Percentiles rank a stretch among this genome's conserved stretches.
Evolutionary conservation across 2,113 vertebrate genomes (phyloP).

Genomic region (Apteryx owenii): DNA sequence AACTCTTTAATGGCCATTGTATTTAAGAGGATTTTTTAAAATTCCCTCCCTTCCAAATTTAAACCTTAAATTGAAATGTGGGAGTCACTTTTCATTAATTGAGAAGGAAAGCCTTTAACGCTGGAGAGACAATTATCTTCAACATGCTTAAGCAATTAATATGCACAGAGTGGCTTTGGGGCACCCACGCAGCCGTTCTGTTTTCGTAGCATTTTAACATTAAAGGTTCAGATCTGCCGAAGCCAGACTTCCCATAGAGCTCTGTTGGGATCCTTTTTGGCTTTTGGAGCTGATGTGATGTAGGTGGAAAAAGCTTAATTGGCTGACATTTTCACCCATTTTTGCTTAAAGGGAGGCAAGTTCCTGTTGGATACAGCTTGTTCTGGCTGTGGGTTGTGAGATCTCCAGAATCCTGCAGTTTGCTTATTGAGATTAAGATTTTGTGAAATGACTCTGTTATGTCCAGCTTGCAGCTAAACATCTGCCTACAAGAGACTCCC

Average conservation of each 20-base stretch:
- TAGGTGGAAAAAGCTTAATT: constrained; percentile 38
- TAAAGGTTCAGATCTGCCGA: neutral
- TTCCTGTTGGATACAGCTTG: neutral
- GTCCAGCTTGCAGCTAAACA: neutral
- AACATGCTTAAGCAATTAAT: neutral
- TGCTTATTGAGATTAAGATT: neutral
- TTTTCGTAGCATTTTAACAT: neutral
- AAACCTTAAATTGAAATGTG: constrained; percentile 24
- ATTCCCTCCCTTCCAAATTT: constrained; percentile 9
- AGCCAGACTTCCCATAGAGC: neutral
- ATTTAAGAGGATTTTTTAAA: neutral
- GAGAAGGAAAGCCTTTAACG: constrained; percentile 6
- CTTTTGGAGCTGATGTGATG: constrained; percentile 6
- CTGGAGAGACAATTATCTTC: neutral
- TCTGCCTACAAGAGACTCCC: neutral
- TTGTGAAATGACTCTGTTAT: neutral
- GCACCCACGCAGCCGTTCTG: constrained; percentile 56
- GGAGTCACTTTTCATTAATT: constrained; percentile 28
- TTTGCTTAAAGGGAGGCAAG: neutral
- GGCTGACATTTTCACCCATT: constrained; percentile 56
- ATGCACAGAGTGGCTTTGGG: constrained; percentile 37
- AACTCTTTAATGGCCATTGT: neutral
- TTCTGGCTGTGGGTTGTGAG: constrained; percentile 20
- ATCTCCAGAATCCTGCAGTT: neutral
- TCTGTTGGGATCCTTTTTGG: constrained; percentile 4